A percentile compares a stretch with the other conserved stretches of the same genome.
phyloP scores from a whole-genome alignment of 2,113 vertebrate species.

The Pseudonaja textilis region DNA sequence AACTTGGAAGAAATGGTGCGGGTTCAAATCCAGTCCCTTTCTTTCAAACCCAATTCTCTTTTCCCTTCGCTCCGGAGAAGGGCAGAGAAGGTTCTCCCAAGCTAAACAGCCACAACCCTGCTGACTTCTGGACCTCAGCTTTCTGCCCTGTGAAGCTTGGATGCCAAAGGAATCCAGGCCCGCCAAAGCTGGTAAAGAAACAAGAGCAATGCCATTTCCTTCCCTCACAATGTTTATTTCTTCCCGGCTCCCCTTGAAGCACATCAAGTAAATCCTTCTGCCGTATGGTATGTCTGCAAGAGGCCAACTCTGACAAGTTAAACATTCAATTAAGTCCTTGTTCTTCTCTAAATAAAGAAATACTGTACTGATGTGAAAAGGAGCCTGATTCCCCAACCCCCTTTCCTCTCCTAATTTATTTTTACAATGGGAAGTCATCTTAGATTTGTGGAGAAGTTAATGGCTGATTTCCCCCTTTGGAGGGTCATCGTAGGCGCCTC shows the following conservation, averaged over 20 bases:
- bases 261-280: background rate
- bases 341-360: background rate
- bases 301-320: background rate
- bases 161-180: background rate
- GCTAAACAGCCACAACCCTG: background rate
- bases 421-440: background rate
- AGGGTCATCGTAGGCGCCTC: background rate
- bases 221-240: background rate
- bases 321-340: background rate
- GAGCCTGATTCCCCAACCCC: background rate
- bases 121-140: background rate
- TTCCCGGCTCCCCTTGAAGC: background rate
- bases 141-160: rapidly evolving
- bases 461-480: background rate
- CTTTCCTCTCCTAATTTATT: background rate
- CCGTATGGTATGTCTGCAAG: background rate
- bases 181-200: background rate
- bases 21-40: background rate
- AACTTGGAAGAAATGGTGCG: background rate
- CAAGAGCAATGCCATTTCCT: background rate
- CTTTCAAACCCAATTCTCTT: background rate
- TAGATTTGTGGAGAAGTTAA: background rate
- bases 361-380: background rate
- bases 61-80: background rate
- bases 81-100: background rate